Evolutionary conservation across 2,113 vertebrate genomes (phyloP).

Genomic region (Todiramphus saurophagus): DNA sequence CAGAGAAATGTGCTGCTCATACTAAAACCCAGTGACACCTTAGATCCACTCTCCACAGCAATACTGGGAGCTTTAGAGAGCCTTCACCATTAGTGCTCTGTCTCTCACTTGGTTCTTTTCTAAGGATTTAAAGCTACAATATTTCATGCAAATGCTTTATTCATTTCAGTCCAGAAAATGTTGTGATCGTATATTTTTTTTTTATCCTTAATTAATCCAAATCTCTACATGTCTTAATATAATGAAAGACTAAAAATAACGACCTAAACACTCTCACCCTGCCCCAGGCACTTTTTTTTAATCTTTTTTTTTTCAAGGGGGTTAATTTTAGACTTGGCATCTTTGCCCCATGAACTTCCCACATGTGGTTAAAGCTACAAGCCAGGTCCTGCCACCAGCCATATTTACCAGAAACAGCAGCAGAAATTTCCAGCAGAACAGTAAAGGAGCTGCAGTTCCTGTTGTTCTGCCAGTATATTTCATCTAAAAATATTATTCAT

Average conservation of each 20-base stretch:
- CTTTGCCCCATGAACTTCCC: constrained; percentile 68
- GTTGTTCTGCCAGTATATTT: constrained; percentile 70
- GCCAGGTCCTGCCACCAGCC: constrained; percentile 74
- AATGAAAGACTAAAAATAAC: constrained; percentile 41
- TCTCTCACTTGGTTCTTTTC: not conserved
- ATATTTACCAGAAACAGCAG: constrained; percentile 74
- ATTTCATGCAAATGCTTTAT: not conserved
- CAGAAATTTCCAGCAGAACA: constrained; percentile 76
- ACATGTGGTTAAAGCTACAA: constrained; percentile 76
- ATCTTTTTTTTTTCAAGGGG: not conserved
- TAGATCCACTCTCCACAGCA: not conserved
- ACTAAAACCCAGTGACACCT: not conserved
- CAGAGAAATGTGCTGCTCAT: not conserved
- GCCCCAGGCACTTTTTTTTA: constrained; percentile 20
- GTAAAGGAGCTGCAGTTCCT: constrained; percentile 68
- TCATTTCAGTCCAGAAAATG: not conserved
- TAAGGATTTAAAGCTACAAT: not conserved
- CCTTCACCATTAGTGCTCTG: not conserved
- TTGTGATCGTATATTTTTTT: not conserved
- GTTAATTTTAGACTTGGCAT: constrained; percentile 78
- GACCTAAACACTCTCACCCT: constrained; percentile 38
- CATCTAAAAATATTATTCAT: constrained; percentile 68
- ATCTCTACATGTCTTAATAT: constrained; percentile 13
- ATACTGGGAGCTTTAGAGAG: not conserved
- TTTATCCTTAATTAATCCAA: constrained; percentile 24